Conservation (phyloP, 1,140 invertebrate genomes). For the Drosophila nigrodunni region DNA sequence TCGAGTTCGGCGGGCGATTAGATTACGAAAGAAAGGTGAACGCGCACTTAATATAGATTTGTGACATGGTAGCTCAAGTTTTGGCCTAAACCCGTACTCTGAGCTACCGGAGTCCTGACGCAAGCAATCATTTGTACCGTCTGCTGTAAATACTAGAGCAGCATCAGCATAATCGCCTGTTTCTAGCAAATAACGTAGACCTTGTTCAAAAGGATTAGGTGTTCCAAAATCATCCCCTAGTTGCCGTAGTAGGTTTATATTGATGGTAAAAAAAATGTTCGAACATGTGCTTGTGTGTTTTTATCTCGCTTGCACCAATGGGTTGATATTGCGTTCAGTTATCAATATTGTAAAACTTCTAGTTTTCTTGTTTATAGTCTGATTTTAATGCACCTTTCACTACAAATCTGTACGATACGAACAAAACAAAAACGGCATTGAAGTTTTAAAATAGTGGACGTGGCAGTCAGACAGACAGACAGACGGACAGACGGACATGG, state of each 20-base stretch:
- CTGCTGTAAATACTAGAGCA: constrained; percentile 93
- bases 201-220: constrained; percentile 93
- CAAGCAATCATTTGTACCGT: constrained; percentile 86
- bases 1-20: constrained; percentile 91
- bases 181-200: constrained; percentile 94
- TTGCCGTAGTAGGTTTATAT: constrained; percentile 88
- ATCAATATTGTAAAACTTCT: no score
- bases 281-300: no score
- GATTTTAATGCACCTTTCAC: no score
- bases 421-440: no score
- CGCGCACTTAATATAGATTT: constrained; percentile 96
- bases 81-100: constrained; percentile 92
- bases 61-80: constrained; percentile 95
- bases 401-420: no score
- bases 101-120: constrained; percentile 89
- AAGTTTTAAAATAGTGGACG: no score
- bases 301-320: no score
- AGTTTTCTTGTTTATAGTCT: no score
- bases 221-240: constrained; percentile 94
- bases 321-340: no score
- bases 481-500: no score
- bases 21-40: constrained; percentile 95
- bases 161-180: constrained; percentile 95
- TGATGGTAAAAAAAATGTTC: constrained; percentile 88
- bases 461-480: no score